Evolutionary conservation across 2,113 vertebrate genomes (phyloP).

Genomic region (Osmerus mordax): DNA sequence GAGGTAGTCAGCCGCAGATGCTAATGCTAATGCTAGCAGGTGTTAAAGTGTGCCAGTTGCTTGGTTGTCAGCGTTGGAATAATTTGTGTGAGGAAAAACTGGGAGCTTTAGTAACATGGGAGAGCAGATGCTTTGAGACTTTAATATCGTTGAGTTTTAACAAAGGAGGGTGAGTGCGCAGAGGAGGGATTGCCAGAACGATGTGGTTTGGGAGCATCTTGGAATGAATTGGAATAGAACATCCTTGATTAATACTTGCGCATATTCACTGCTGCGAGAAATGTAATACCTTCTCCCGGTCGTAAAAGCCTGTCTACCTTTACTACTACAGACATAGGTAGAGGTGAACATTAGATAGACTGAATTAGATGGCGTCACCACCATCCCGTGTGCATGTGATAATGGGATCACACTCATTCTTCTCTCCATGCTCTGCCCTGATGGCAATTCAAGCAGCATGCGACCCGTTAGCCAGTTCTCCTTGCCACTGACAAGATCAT

Average conservation of each 20-base stretch:
- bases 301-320: too few species aligned
- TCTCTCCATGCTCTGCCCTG: not conserved
- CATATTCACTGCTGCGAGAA: too few species aligned
- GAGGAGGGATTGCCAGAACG: not conserved
- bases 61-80: too few species aligned
- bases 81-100: not conserved
- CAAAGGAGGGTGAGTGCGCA: not conserved
- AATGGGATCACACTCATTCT: not conserved
- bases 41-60: too few species aligned
- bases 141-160: too few species aligned
- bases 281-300: too few species aligned
- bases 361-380: not conserved
- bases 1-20: conserved; percentile 47
- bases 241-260: too few species aligned
- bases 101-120: not conserved
- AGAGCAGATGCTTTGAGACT: not conserved
- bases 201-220: not conserved
- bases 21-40: too few species aligned
- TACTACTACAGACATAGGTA: too few species aligned
- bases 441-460: not conserved
- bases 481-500: conserved; percentile 13
- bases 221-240: too few species aligned
- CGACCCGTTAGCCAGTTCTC: conserved; percentile 18
- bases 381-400: not conserved
- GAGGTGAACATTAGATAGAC: not conserved